Evolutionary conservation across 2,888 invertebrate species (phyloP).

Genomic region (Tipula helvola): DNA sequence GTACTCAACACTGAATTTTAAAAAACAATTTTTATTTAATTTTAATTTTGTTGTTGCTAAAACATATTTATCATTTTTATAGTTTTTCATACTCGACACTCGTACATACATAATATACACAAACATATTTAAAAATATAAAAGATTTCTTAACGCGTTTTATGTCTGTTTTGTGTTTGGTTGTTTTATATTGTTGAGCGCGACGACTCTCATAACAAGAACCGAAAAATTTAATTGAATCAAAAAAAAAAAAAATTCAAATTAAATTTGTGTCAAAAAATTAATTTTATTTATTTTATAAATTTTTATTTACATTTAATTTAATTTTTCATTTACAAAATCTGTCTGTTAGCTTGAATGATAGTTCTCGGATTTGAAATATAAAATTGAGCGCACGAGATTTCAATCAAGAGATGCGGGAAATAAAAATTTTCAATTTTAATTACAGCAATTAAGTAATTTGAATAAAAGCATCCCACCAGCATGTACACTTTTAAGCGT

Average conservation of each 20-base stretch:
- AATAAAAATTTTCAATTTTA: background rate
- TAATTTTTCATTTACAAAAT: background rate
- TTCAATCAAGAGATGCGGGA: background rate
- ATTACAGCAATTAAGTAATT: background rate
- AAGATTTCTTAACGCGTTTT: background rate
- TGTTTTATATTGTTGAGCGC: background rate
- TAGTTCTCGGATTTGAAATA: background rate
- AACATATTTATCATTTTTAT: background rate
- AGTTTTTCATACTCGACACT: background rate
- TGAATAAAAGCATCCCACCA: background rate
- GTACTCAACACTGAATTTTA: background rate
- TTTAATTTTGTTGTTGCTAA: background rate
- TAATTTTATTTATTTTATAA: background rate
- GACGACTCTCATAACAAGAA: background rate
- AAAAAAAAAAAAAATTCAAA: background rate
- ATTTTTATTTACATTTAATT: background rate
- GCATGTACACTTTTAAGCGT: background rate
- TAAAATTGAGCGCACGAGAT: background rate
- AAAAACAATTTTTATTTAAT: too few relatives aligned
- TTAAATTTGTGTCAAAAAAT: slow-evolving; percentile 4
- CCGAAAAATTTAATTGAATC: background rate
- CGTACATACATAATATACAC: too few relatives aligned
- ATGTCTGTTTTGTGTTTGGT: background rate
- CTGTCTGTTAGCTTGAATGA: background rate
- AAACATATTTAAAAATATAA: background rate